These are phyloP conservation scores for Silurus glanis DNA, from an alignment of 2,113 vertebrate genomes.

Conservation along the genomic window DNA sequence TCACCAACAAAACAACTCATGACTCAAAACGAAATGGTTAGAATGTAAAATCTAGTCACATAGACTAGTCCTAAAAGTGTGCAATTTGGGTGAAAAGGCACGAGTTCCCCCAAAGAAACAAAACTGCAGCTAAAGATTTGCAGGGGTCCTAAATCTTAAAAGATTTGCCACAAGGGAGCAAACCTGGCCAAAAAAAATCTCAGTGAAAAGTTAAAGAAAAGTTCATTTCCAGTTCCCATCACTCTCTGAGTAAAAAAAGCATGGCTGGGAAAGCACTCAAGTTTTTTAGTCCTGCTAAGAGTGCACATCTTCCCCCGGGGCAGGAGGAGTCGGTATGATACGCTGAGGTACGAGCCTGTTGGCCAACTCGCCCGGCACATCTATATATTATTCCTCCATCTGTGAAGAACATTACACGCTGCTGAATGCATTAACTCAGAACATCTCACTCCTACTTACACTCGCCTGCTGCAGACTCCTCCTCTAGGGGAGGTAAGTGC, in stretches of 20 bases:
- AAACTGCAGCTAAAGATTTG: slow-evolving; percentile 5
- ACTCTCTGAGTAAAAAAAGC: slow-evolving; percentile 32
- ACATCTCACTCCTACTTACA: slow-evolving; percentile 34
- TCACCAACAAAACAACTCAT: slow-evolving; percentile 4
- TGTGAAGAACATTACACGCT: slow-evolving; percentile 48
- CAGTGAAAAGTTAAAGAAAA: slow-evolving; percentile 23
- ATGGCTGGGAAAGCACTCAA: slow-evolving; percentile 52
- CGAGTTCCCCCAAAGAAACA: background rate
- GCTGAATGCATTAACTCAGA: slow-evolving; percentile 38
- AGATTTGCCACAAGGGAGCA: background rate
- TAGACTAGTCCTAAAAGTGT: background rate
- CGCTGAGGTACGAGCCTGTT: slow-evolving; percentile 20
- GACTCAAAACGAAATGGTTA: slow-evolving; percentile 6
- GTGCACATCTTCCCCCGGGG: slow-evolving; percentile 24
- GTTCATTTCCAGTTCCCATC: slow-evolving; percentile 36
- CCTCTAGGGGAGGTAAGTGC: background rate
- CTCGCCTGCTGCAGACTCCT: background rate
- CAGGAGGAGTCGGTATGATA: background rate
- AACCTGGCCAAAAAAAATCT: background rate
- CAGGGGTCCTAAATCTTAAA: background rate
- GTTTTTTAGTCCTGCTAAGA: slow-evolving; percentile 13
- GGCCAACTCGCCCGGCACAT: background rate
- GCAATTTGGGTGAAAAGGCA: background rate
- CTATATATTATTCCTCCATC: slow-evolving; percentile 39
- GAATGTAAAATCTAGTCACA: background rate